Base-by-base conservation (phyloP, 2,888 invertebrate genomes). In the Platycheirus albimanus region DNA sequence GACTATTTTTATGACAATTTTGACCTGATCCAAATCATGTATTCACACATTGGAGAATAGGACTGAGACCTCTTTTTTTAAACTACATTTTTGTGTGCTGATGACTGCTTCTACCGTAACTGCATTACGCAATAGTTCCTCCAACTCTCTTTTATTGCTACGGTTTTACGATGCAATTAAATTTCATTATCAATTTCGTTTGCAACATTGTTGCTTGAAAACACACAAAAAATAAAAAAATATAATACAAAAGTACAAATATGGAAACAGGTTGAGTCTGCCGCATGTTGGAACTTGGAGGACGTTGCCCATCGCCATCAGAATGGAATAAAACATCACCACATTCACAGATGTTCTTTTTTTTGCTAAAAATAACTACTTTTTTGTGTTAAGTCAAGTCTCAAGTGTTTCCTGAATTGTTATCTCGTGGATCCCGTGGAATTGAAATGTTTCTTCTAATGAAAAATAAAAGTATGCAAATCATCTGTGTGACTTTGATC, bases 131-230 rank as follows among this genome's bases (percentile, higher is more conserved):
- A 67, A 67, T 47, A 61, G 15, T 61, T 36, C 28, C 52, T 17
- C 41, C 38, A 19, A 20, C 30, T 45, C 45, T 43, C 30, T 72
- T 79, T 79, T 72, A 79, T 72, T 15, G 49, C 47, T 54, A 41
- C 38, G 36, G 52, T 69, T 72, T 79, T 72, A 79, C 43, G 33
- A 38, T 5, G 61, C 61, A 72, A 72, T 79, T 52, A 72, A 79
- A 67, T 54, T 72, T 79, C 72, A 79, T 79, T 79, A 79, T 79
- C 67, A 67, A 67, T 54, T 72, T 79, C 47, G 49, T 72, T 51
- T n/a, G 52, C 66, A 61, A 67, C 78, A 67, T 78, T 78, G 67
- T 78, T 72, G 72, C 38, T 1, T 28, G 15, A n/a, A 5, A 47
- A n/a, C n/a, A n/a, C n/a, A n/a, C n/a, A n/a, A 64, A 49, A 11